Evolutionary conservation across 1,140 invertebrate species (phyloP).

Genomic region (Drosophila ogumai): DNA sequence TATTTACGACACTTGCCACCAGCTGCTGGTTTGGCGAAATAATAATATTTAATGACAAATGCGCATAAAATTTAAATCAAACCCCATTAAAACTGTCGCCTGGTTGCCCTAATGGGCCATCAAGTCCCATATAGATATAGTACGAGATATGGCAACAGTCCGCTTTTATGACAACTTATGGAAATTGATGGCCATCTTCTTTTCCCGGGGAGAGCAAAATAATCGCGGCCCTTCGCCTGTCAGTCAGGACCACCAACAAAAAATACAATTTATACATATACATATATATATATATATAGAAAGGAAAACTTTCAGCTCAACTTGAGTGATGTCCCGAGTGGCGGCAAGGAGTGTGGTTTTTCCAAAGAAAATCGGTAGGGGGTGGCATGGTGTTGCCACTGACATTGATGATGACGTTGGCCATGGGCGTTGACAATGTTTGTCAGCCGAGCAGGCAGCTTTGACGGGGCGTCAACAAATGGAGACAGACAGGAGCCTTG

Average conservation of each 20-base stretch:
- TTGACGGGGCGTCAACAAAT: slow-evolving; percentile 65
- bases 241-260: slow-evolving; percentile 13
- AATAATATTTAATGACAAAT: slow-evolving; percentile 77
- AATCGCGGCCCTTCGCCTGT: slow-evolving; percentile 46
- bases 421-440: slow-evolving; percentile 78
- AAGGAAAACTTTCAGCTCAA: slow-evolving; percentile 65
- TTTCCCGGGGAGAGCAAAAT: slow-evolving; percentile 38
- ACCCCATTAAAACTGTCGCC: slow-evolving; percentile 68
- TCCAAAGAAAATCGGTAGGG: slow-evolving; percentile 4
- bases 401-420: slow-evolving; percentile 79
- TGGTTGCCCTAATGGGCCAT: slow-evolving; percentile 61
- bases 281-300: slow-evolving; percentile 13
- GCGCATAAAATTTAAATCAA: slow-evolving; percentile 78
- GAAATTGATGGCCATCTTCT: slow-evolving; percentile 73
- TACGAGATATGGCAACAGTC: slow-evolving; percentile 63
- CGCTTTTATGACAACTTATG: slow-evolving; percentile 78
- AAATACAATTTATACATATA: slow-evolving; percentile 7
- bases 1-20: slow-evolving; percentile 42
- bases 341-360: not conserved
- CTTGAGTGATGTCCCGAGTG: slow-evolving; percentile 62
- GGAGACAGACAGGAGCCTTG: slow-evolving; percentile 56
- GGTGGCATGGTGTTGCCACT: slow-evolving; percentile 33
- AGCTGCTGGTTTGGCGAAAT: slow-evolving; percentile 56
- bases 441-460: slow-evolving; percentile 58
- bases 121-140: slow-evolving; percentile 44